Evolutionary conservation across 2,888 invertebrate genomes (phyloP).

Genomic region (Tinea pellionella): DNA sequence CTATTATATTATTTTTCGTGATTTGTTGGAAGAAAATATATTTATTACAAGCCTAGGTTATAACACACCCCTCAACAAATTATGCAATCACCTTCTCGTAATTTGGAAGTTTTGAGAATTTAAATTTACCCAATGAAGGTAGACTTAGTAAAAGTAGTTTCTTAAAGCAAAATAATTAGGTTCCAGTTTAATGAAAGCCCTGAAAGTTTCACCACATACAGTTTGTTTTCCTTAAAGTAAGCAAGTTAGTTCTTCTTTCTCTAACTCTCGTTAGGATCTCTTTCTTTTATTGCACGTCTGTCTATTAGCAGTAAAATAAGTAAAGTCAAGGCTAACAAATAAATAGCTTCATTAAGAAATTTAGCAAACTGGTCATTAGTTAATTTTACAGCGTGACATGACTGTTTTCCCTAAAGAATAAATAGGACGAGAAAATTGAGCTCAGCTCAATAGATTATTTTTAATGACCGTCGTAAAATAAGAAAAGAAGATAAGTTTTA

Average conservation of each 20-base stretch:
- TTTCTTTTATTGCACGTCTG: constrained; percentile 2
- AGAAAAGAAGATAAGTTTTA: background rate
- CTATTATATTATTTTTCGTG: too few relatives aligned
- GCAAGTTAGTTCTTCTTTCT: constrained; percentile 10
- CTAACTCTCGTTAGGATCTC: constrained; percentile 11
- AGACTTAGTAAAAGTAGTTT: background rate
- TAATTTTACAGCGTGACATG: constrained; percentile 7
- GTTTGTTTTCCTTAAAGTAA: constrained; percentile 11
- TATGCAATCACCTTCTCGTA: too few relatives aligned
- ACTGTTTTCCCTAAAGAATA: constrained; percentile 2
- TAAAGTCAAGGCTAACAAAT: background rate
- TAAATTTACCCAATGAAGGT: background rate
- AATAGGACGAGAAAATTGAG: background rate
- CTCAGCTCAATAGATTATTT: constrained; percentile 10
- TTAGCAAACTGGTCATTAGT: constrained; percentile 9
- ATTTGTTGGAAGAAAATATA: too few relatives aligned
- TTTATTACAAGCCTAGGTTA: too few relatives aligned
- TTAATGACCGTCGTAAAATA: constrained; percentile 7
- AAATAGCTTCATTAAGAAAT: constrained; percentile 12
- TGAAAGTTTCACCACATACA: background rate
- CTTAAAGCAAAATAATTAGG: background rate
- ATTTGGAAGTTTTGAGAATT: background rate
- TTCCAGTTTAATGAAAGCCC: constrained; percentile 5
- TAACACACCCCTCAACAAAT: too few relatives aligned
- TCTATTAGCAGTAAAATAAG: constrained; percentile 12